Conservation (phyloP, 2,113 vertebrate genomes). For the Dinomys branickii region DNA sequence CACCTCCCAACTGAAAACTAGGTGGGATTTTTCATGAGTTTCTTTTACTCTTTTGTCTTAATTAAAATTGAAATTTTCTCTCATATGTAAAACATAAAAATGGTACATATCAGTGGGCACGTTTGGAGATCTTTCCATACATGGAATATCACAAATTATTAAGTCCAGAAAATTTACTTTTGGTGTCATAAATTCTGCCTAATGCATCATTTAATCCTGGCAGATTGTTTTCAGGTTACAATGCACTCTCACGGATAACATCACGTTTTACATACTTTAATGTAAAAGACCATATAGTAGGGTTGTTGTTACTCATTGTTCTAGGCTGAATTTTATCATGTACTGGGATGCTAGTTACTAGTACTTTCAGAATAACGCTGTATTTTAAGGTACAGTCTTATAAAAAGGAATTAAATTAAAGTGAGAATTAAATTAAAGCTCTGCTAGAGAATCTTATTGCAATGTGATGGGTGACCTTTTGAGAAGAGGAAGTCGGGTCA, state of each 20-base stretch:
- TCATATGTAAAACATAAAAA: background rate
- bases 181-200: background rate
- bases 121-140: background rate
- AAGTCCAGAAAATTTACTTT: background rate
- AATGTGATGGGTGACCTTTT: accelerated
- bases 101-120: background rate
- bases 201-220: background rate
- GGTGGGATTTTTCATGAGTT: background rate
- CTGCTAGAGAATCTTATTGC: background rate
- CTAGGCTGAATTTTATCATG: too few relatives aligned
- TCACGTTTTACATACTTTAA: background rate
- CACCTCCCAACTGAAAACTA: accelerated
- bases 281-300: background rate
- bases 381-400: background rate
- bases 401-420: background rate
- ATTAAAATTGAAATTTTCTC: background rate
- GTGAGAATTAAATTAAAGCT: too few relatives aligned
- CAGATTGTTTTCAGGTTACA: background rate
- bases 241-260: background rate
- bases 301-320: background rate
- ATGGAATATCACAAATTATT: background rate
- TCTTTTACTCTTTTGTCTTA: background rate
- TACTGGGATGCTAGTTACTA: background rate
- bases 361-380: background rate
- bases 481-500: background rate